These are phyloP conservation scores for Alviniconcha marisindica DNA, from an alignment of 1,140 invertebrate genomes.

Conservation along the genomic window DNA sequence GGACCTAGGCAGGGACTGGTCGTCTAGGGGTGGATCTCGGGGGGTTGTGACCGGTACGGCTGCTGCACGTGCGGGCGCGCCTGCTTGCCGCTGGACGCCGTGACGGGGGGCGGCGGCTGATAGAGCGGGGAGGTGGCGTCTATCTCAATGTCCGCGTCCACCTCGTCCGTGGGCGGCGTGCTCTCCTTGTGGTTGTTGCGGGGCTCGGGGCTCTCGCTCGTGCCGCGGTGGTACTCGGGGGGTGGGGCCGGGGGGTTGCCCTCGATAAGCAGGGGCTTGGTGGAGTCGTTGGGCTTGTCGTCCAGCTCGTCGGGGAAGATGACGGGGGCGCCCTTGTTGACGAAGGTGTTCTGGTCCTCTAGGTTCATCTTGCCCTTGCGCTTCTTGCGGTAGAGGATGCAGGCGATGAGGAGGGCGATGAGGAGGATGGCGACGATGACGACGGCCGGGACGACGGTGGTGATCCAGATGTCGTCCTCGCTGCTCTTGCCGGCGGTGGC, in stretches of 20 bases:
- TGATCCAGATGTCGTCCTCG: conserved; percentile 89
- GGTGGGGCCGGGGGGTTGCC: conserved; percentile 92
- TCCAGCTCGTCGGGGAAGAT: conserved; percentile 95
- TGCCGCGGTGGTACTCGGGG: conserved; percentile 83
- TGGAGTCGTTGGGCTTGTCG: conserved; percentile 88
- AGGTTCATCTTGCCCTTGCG: conserved; percentile 89
- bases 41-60: conserved; percentile 63
- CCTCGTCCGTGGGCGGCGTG: conserved; percentile 57
- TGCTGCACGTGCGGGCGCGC: conserved; percentile 66
- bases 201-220: conserved; percentile 67
- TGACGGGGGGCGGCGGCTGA: conserved; percentile 88
- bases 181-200: conserved; percentile 76
- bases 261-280: conserved; percentile 94
- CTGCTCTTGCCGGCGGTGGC: conserved; percentile 41
- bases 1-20: too few relatives aligned
- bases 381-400: conserved; percentile 89
- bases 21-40: conserved; percentile 69
- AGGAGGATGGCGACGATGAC: conserved; percentile 93
- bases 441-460: conserved; percentile 91
- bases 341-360: conserved; percentile 83
- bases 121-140: conserved; percentile 79
- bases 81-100: conserved; percentile 77
- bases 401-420: conserved; percentile 90
- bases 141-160: conserved; percentile 73
- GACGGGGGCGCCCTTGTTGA: conserved; percentile 93